These are phyloP conservation scores for Sylvicola cinctus DNA, from an alignment of 2,888 invertebrate species.

Conservation along the genomic window DNA sequence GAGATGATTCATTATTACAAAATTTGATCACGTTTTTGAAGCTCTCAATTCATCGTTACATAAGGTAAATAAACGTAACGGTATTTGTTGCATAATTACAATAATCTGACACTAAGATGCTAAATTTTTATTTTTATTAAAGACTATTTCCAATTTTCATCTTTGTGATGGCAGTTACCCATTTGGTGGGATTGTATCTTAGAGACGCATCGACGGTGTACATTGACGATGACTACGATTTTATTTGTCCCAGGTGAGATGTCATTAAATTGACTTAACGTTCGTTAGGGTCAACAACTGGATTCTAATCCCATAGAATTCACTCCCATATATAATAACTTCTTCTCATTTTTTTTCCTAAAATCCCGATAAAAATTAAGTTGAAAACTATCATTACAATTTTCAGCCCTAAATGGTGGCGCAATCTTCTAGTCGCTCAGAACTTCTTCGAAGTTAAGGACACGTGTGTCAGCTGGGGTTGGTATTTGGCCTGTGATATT, in stretches of 20 bases:
- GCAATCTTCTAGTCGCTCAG: conserved; percentile 5
- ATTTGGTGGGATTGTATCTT: neutral
- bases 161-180: neutral
- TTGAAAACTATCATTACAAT: too few species aligned
- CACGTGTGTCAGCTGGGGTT: conserved; percentile 5
- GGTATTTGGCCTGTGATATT: conserved; percentile 7
- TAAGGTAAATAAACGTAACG: conserved; percentile 3
- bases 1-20: conserved; percentile 1
- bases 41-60: conserved; percentile 4
- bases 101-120: neutral
- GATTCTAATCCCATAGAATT: too few species aligned
- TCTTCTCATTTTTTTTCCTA: too few species aligned
- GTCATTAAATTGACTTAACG: too few species aligned
- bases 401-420: conserved; percentile 4
- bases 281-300: too few species aligned
- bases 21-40: conserved; percentile 4
- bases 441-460: conserved; percentile 2
- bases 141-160: neutral
- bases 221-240: too few species aligned
- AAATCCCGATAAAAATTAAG: too few species aligned
- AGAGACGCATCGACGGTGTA: neutral
- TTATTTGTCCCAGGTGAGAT: too few species aligned
- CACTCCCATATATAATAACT: too few species aligned
- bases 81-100: neutral
- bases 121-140: neutral